Evolutionary conservation across 2,113 vertebrate genomes (phyloP), one percentile per base, ranked within the genome.

Genomic region (Enhydra lutris): DNA sequence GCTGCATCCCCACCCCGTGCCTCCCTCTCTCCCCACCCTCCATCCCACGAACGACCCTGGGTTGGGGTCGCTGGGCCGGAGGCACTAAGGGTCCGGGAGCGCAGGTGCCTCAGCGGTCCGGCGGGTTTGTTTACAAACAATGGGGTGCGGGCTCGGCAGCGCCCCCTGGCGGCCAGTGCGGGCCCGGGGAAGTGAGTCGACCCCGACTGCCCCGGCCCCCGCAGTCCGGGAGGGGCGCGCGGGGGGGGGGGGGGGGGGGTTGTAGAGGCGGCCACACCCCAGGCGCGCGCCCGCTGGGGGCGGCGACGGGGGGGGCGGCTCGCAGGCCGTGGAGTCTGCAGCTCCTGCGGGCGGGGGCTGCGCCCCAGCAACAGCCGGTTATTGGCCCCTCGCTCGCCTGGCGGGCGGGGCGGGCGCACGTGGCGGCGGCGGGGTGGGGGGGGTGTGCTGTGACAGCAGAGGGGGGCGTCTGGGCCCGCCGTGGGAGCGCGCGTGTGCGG

Each of bases 111-210:
- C 78, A 34, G 97, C 95, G 92, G 95, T 96, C 98, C 82, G 93
- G 88, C 93, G 97, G 97, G 98, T 98, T 98, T 98, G 98, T 98
- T 98, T 98, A 98, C 98, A 98, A 98, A 98, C 98, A 98, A 98
- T 98, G 97, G 95, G 96, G 97, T 94, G 94, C 63, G 26, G 80
- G 61, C 65, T 95, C 90, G 73, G 83, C 96, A 97, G 96, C 96
- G 98, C 97, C 98, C 89, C 95, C 98, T 97, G 96, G 97, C 59
- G 98, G 95, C 55, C 90, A 86, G 79, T 89, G 97, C 12, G 79
- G 57, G 65, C 76, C 86, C 93, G 97, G 98, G 97, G 97, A 96
- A 73, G 91, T 78, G 95, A 61, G 80, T 59, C 90, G 91, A 71
- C 91, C 97, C 88, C 1, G 86, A 52, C 89, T 67, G 97, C 94